A percentile compares a stretch with the other conserved stretches of the same genome.
Conservation (phyloP, 2,797 vertebrate genomes). For the Lagorchestes hirsutus region DNA sequence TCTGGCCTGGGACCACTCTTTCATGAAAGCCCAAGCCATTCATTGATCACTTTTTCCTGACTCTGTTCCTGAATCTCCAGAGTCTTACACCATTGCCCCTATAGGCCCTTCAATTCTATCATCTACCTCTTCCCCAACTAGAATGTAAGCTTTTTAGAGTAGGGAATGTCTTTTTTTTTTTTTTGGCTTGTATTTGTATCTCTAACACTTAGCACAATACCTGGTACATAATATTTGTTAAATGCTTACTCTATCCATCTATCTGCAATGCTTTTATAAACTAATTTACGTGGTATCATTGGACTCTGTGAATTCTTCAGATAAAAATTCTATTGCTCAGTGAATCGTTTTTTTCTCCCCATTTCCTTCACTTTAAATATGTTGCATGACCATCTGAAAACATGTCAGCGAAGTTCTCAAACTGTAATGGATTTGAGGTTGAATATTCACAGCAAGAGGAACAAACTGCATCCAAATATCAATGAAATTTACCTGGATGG, state of each 20-base stretch:
- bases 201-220: background rate
- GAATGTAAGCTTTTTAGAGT: background rate
- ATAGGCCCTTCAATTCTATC: background rate
- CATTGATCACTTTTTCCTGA: background rate
- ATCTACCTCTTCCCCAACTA: background rate
- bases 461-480: conserved; percentile 23
- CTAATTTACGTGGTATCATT: background rate
- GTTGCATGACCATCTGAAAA: background rate
- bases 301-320: background rate
- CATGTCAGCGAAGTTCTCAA: background rate
- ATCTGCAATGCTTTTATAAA: background rate
- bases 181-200: background rate
- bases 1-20: background rate
- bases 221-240: background rate
- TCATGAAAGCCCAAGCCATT: background rate
- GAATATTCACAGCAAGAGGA: conserved; percentile 32
- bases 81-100: background rate
- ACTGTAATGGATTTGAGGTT: background rate
- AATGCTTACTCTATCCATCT: background rate
- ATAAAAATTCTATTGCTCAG: background rate
- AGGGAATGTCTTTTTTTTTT: background rate
- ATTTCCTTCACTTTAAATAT: background rate
- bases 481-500: background rate
- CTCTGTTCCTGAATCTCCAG: background rate
- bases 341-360: background rate